Percentiles rank a stretch among this genome's conserved stretches.
phyloP scores from a whole-genome alignment of 2,113 vertebrate genomes.

The Scalopus aquaticus region DNA sequence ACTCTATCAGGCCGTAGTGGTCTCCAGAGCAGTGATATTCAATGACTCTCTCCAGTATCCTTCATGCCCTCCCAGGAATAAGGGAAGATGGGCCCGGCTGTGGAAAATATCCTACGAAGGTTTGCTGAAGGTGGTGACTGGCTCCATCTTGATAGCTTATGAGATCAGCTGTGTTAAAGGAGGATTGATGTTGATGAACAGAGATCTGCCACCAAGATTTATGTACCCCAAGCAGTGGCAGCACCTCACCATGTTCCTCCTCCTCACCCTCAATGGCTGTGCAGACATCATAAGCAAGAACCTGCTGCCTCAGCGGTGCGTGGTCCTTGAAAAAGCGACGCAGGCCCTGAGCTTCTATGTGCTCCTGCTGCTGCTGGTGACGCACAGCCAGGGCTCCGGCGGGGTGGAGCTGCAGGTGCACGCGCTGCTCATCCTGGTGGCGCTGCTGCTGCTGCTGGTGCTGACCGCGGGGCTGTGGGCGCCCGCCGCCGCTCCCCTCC shows the following conservation, averaged over 20 bases:
- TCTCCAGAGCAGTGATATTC: constrained; percentile 58
- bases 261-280: constrained; percentile 56
- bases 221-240: constrained; percentile 65
- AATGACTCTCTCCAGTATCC: neutral
- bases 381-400: neutral
- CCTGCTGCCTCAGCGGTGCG: constrained; percentile 35
- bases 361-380: constrained; percentile 47
- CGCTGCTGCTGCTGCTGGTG: constrained; percentile 57
- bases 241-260: constrained; percentile 69
- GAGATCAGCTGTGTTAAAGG: neutral
- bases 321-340: constrained; percentile 17
- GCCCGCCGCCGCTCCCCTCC: neutral
- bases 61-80: neutral
- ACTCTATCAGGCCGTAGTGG: constrained; percentile 36
- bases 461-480: constrained; percentile 53
- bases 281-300: constrained; percentile 46
- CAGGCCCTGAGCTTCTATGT: neutral
- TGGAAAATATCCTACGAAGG: constrained; percentile 17
- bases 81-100: constrained; percentile 49
- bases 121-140: constrained; percentile 43
- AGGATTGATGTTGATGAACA: constrained; percentile 29
- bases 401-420: constrained; percentile 65
- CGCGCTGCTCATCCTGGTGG: constrained; percentile 53
- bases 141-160: constrained; percentile 20
- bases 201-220: constrained; percentile 25